phyloP scores from a whole-genome alignment of 2,797 vertebrate species.

The Acropternis orthonyx region DNA sequence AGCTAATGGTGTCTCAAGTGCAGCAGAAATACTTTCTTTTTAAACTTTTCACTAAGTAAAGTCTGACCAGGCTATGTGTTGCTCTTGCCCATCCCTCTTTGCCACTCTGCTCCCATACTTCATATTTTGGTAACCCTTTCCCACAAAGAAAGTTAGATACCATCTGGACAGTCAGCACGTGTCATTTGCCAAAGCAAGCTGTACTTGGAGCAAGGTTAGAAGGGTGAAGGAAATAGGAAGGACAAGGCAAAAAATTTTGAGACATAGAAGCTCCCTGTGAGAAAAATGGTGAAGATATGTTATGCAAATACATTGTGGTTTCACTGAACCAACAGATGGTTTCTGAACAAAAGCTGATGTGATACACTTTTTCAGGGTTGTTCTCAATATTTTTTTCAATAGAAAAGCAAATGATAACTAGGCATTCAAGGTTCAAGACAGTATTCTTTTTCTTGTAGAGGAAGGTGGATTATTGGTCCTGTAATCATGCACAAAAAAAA shows the following conservation, averaged over 20 bases:
- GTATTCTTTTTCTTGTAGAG: not conserved
- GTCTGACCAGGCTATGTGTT: not conserved
- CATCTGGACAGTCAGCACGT: accelerated
- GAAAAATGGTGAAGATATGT: not conserved
- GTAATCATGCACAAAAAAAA: not conserved
- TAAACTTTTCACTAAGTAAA: not conserved
- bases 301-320: not conserved
- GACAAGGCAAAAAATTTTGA: not conserved
- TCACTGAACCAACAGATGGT: not conserved
- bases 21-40: not conserved
- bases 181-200: not conserved
- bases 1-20: not conserved
- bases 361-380: not conserved
- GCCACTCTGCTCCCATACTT: not conserved
- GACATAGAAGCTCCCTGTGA: not conserved
- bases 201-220: not conserved
- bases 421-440: not conserved
- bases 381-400: not conserved
- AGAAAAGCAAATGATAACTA: not conserved
- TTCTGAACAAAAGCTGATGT: not conserved
- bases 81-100: not conserved
- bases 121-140: not conserved
- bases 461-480: not conserved
- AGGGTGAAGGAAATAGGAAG: not conserved
- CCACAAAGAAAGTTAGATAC: not conserved